Base-by-base conservation (phyloP, 1,140 invertebrate species). In the Augochlora pura region DNA sequence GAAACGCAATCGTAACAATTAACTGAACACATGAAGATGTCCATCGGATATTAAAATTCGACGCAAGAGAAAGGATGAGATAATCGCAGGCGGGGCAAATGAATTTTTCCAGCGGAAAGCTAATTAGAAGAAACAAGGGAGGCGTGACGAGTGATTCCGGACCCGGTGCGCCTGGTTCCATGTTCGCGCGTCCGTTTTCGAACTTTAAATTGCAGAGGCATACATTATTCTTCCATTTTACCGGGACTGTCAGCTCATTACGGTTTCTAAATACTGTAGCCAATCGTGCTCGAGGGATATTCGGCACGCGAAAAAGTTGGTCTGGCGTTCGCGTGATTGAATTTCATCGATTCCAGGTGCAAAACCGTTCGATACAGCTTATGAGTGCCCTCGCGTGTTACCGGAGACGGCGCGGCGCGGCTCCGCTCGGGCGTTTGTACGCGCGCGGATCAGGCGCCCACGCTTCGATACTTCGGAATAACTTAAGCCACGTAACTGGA, bases 401-500 rank as follows among this genome's bases (percentile, higher is more conserved):
- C 66, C 39, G 2, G 75, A 42, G 67, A 71, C 49, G 66, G 27
- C 16, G 42, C 42, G 42, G 42, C 42, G 42, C 42, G 42, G 42
- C 42, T 46, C 42, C 42, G 42, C 10, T 12, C 42, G 42, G 2
- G 42, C 14, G 32, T 16, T 52, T 60, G 49, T 57, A 63, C 21
- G 39, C 21, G 32, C n/a, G 39, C 23, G 65, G 39, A 62, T 69
- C 52, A 62, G 74, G 14, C 76, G 38, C 49, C 69, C 76, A 78
- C 69, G 76, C 76, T 72, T 78, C 69, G 57, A 69, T 78, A 78
- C 76, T 57, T 64, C 76, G 59, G 60, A 78, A 78, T 72, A 64
- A 72, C 68, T 78, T 72, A 71, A 78, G 71, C 76, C 76, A 32
- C 69, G 76, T 78, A 78, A 78, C 76, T 72, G 76, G 76, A 78